Evolutionary conservation across 2,797 vertebrate species (phyloP).

Genomic region (Bryconaethiops microstoma): DNA sequence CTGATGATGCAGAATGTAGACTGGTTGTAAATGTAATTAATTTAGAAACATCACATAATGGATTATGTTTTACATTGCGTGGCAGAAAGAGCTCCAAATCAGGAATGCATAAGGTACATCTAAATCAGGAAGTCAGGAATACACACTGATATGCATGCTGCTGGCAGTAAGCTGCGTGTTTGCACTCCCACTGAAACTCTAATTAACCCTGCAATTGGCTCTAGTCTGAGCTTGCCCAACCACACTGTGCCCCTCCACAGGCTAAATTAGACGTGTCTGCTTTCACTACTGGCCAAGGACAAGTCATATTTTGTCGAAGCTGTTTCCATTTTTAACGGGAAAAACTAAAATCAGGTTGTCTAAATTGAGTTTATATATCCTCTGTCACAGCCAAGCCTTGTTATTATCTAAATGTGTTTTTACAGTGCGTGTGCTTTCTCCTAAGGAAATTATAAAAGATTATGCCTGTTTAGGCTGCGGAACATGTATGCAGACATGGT

Average conservation of each 20-base stretch:
- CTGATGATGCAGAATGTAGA: too few relatives aligned
- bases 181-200: conserved; percentile 32
- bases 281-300: conserved; percentile 7
- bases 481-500: not conserved
- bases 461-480: not conserved
- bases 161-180: conserved; percentile 21
- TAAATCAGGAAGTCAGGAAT: conserved; percentile 13
- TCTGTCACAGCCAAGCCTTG: conserved; percentile 24
- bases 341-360: conserved; percentile 16
- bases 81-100: not conserved
- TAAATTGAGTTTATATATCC: conserved; percentile 40
- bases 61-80: too few relatives aligned
- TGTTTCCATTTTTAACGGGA: conserved; percentile 34
- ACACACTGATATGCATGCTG: not conserved
- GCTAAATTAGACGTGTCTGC: conserved; percentile 33
- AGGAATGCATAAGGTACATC: too few relatives aligned
- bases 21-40: not conserved
- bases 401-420: conserved; percentile 18
- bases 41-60: not conserved
- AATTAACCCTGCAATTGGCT: conserved; percentile 30
- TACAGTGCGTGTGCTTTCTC: not conserved
- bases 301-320: conserved; percentile 15
- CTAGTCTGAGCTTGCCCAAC: conserved; percentile 18
- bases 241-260: conserved; percentile 19
- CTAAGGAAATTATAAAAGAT: not conserved